Conservation (phyloP, 1,140 invertebrate genomes). For the Zaprionus capensis region DNA sequence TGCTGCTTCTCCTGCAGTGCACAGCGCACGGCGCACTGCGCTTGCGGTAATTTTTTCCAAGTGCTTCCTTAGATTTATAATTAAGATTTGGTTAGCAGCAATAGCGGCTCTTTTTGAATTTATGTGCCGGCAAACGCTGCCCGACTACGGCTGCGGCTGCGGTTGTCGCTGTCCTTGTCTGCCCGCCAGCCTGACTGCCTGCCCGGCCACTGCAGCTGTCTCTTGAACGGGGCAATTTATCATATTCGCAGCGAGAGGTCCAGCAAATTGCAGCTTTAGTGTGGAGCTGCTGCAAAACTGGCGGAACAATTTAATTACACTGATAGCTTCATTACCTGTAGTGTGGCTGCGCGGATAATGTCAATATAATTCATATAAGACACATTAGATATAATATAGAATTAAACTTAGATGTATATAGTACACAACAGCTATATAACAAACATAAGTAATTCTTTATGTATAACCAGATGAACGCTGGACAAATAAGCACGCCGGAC, state of each 20-base stretch:
- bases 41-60: constrained; percentile 74
- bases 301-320: constrained; percentile 68
- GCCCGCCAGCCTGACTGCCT: background rate
- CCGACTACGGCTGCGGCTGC: constrained; percentile 27
- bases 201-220: constrained; percentile 41
- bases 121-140: constrained; percentile 55
- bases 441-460: no score
- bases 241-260: constrained; percentile 64
- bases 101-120: constrained; percentile 67
- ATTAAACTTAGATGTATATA: no score
- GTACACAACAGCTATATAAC: no score
- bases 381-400: no score
- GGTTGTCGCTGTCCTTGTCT: background rate
- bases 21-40: constrained; percentile 51
- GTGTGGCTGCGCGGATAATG: background rate
- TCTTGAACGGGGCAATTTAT: constrained; percentile 67
- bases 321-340: constrained; percentile 45
- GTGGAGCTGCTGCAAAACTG: constrained; percentile 37
- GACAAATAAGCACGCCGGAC: no score
- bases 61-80: constrained; percentile 84
- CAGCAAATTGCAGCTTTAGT: constrained; percentile 45
- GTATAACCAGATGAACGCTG: no score
- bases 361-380: background rate
- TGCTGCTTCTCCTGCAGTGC: constrained; percentile 2
- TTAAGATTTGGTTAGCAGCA: constrained; percentile 82